phyloP scores from a whole-genome alignment of 2,113 vertebrate species.

The Ceyx margarethae region DNA sequence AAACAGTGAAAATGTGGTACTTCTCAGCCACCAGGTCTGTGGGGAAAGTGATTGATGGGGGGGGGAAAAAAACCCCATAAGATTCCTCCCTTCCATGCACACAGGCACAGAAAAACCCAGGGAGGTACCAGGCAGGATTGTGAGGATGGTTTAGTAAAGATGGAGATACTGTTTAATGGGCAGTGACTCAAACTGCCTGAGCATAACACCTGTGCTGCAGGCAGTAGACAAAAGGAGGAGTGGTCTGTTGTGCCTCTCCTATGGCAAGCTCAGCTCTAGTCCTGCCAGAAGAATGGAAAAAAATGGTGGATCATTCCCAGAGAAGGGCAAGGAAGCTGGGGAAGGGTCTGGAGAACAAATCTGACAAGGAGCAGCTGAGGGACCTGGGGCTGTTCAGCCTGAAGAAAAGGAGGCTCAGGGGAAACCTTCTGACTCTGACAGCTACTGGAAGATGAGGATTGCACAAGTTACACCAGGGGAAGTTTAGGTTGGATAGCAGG shows the following conservation, averaged over 20 bases:
- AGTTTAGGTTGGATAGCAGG: background rate
- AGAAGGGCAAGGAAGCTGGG: background rate
- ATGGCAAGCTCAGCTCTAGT: background rate
- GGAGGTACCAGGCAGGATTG: background rate
- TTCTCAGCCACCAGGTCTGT: conserved; percentile 34
- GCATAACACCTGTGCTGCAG: background rate
- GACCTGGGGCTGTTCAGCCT: background rate
- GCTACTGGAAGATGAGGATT: background rate
- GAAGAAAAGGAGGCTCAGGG: background rate
- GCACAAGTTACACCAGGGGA: background rate
- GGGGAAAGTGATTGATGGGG: conserved; percentile 5
- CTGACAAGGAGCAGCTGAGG: background rate
- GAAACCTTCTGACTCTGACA: background rate
- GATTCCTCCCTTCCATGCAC: background rate
- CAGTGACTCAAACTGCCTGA: background rate
- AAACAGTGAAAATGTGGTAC: conserved; percentile 31
- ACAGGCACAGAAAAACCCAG: background rate
- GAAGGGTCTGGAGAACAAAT: background rate
- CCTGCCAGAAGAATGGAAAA: background rate
- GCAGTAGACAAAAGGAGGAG: background rate
- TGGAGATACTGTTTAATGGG: background rate
- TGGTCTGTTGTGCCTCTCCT: background rate
- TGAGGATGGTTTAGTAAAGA: conserved; percentile 1
- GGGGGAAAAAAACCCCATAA: background rate
- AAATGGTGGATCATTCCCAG: background rate